Evolutionary conservation across 2,888 invertebrate genomes (phyloP).

Genomic region (Parnassius smintheus): DNA sequence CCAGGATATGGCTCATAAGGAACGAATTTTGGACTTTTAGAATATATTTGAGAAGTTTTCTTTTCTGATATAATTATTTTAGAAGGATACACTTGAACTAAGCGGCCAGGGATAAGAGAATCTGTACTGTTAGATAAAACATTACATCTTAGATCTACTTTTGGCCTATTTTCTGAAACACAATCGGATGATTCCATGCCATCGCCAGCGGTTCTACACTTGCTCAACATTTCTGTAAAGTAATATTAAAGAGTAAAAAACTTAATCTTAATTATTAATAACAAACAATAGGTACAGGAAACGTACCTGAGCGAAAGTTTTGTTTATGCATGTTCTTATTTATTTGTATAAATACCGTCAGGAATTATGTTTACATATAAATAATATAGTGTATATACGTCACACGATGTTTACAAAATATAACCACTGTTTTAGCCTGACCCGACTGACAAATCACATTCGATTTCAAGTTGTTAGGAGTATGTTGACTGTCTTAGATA

Average conservation of each 20-base stretch:
- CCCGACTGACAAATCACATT: no score
- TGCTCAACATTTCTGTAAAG: slow-evolving; percentile 61
- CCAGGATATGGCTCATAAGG: slow-evolving; percentile 94
- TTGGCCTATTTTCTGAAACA: slow-evolving; percentile 44
- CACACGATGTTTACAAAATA: slow-evolving; percentile 22
- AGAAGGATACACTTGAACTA: slow-evolving; percentile 79
- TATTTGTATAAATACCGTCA: no score
- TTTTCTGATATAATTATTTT: slow-evolving; percentile 81
- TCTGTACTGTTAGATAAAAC: slow-evolving; percentile 41
- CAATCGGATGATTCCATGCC: slow-evolving; percentile 85
- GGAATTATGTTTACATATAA: slow-evolving; percentile 2
- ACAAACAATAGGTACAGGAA: no score
- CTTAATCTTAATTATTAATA: no score
- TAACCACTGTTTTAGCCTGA: neutral
- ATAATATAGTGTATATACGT: slow-evolving; percentile 8
- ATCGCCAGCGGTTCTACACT: slow-evolving; percentile 86
- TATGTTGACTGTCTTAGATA: no score
- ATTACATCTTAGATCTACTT: slow-evolving; percentile 24
- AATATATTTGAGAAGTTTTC: slow-evolving; percentile 74
- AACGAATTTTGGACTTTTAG: slow-evolving; percentile 90
- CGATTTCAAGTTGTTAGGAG: no score
- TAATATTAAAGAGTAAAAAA: neutral
- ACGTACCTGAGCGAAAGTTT: slow-evolving; percentile 49
- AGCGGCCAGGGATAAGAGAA: slow-evolving; percentile 48
- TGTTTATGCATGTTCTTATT: slow-evolving; percentile 44